Evolutionary conservation across 2,113 vertebrate species (phyloP).

Genomic region (Lamprotornis superbus): DNA sequence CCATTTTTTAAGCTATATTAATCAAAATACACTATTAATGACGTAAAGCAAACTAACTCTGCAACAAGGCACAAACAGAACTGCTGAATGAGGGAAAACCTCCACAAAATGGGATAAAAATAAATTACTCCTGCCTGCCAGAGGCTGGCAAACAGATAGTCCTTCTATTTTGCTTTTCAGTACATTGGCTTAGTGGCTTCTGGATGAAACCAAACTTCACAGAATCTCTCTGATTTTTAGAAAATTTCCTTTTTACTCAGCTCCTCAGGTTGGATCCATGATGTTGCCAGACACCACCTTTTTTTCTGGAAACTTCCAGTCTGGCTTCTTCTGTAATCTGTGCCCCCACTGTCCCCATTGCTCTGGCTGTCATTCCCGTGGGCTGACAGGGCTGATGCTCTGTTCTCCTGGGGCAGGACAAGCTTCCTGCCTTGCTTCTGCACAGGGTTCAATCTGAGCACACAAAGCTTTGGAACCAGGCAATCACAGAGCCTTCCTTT

Average conservation of each 20-base stretch:
- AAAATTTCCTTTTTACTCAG: not conserved
- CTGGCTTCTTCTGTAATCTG: not conserved
- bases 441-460: not conserved
- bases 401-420: not conserved
- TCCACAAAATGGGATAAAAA: not conserved
- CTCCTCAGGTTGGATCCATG: not conserved
- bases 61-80: not conserved
- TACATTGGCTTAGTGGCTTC: not conserved
- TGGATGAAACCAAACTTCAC: not conserved
- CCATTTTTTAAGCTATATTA: not conserved
- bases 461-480: fast-evolving
- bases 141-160: not conserved
- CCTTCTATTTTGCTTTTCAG: not conserved
- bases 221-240: not conserved
- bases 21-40: not conserved
- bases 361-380: fast-evolving
- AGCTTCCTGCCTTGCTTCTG: not conserved
- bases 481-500: not conserved
- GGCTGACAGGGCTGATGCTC: not conserved
- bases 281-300: not conserved
- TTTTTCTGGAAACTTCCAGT: not conserved
- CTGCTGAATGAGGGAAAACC: not conserved
- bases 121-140: not conserved
- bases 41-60: not conserved
- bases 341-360: not conserved